phyloP scores from a whole-genome alignment of 2,797 vertebrate genomes.

The Clarias laeviceps region DNA sequence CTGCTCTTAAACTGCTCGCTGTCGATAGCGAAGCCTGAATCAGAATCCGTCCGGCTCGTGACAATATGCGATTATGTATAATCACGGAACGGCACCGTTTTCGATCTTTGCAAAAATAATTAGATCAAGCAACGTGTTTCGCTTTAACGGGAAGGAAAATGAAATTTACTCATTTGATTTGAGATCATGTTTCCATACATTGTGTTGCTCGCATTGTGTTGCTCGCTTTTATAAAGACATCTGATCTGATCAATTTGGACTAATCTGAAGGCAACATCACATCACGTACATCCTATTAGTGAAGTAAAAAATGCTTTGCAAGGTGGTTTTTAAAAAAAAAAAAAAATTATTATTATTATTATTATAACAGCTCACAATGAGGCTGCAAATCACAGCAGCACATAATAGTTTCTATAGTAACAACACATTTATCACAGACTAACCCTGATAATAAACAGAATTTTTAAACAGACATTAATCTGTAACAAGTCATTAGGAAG shows the following conservation, averaged over 20 bases:
- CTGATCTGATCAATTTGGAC: not conserved
- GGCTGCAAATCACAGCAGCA: not conserved
- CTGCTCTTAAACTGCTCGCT: not conserved
- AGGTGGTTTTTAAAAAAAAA: not conserved
- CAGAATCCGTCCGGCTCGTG: not conserved
- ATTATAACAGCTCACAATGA: not conserved
- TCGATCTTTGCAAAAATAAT: not conserved
- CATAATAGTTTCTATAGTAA: constrained; percentile 15
- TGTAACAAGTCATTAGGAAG: not conserved
- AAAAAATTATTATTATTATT: too few species aligned
- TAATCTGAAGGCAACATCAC: not conserved
- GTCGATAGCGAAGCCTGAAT: not conserved
- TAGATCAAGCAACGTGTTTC: not conserved
- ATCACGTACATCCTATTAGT: not conserved
- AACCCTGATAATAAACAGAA: not conserved
- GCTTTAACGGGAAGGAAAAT: not conserved
- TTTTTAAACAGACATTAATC: not conserved
- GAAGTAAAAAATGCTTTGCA: not conserved
- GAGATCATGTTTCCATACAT: not conserved
- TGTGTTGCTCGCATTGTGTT: not conserved
- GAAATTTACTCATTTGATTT: not conserved
- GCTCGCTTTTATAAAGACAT: not conserved
- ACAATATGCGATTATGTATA: constrained; percentile 12
- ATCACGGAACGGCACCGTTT: not conserved
- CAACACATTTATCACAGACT: not conserved